Base-by-base conservation (phyloP, 92 coral and sea anemone species). In the Ricordea florida region DNA sequence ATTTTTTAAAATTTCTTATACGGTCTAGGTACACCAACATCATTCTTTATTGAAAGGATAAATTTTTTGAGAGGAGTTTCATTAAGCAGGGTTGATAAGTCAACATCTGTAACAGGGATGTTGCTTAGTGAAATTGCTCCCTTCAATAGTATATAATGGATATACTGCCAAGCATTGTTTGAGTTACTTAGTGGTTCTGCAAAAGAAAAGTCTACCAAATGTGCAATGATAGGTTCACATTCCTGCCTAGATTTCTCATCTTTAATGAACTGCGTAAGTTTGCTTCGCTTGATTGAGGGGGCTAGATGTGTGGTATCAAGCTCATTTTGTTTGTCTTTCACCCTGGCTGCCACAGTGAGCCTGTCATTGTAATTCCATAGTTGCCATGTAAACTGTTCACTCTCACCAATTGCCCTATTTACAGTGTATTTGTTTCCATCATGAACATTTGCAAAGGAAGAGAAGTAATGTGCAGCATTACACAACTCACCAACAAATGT, bases 321-420 rank as follows among this genome's bases (percentile, higher is more conserved):
- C 57, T 83, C 69, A 35, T 74, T 78, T 56, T 64, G 64, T 68
- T 76, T 62, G 13, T 40, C 69, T 31, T 71, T 66, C 64, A 67
- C 75, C 55, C 73, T 45, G 29, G 73, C 66, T 52, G 79, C 89
- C 14, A 77, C 80, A 57, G 69, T 24, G 43, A 84, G 76, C 74
- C 89, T 56, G 38, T 84, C 84, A 66, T 47, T 60, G 72, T 76
- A 76, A 10, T 76, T 60, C 89, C 84, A 76, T 69, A 75, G 84
- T 41, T 68, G 79, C 84, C 84, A 83, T 64, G 78, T 65, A 34
- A 62, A 83, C 45, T 69, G 60, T 30, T 50, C 43, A 50, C 80
- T 62, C 62, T 59, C 82, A 43, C 88, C 82, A 62, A 82, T 16
- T 22, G 82, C 10, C 35, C 82, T 77, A 56, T 63, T 73, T 36